Base-by-base conservation (phyloP, 1,140 invertebrate species). In the Diabrotica undecimpunctata region DNA sequence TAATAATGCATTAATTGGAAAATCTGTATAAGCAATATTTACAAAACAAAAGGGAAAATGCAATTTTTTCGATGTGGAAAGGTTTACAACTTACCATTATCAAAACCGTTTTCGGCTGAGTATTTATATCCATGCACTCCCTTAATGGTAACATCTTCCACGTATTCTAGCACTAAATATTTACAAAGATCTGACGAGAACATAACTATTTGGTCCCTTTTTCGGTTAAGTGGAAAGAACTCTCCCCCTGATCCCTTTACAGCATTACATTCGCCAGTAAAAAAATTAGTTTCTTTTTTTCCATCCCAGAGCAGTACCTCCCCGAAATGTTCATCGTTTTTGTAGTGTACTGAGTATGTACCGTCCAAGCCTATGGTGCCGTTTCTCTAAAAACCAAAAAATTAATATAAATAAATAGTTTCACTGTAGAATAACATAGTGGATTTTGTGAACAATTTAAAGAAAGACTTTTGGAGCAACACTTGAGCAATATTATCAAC, bases 131-230 rank as follows among this genome's bases (percentile, higher is more conserved):
- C 86, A 0, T 76, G 61, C 0, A 89, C 73, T 0, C 84, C 86
- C 51, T 82, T 79, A 0, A 84, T 71, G 5, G 74, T 72, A 0
- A 82, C 78, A 6, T 84, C 84, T 61, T 80, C 77, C 39, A 80
- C 78, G 73, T 84, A 88, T 60, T 84, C 82, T 73, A 90, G 71
- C 2, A 80, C 75, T 5, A 86, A 75, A 0, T 80, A 83, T 73
- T 88, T 84, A 75, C 90, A 92, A 63, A 92, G 78, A 70, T 92
- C 90, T 6, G 86, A 78, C 12, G 85, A 85, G 77, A 87, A 92
- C 38, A 91, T 75, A 5, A 78, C 78, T 6, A 91, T 82, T 4
- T 81, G 77, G 10, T 82, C 79, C 75, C 79, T 5, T 61, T 78
- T 68, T 70, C 75, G 51, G 72, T 77, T n/a, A 82, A 86, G 39